phyloP scores from a whole-genome alignment of 64 coral and sea anemone species.

The Stichodactyla helianthus region DNA sequence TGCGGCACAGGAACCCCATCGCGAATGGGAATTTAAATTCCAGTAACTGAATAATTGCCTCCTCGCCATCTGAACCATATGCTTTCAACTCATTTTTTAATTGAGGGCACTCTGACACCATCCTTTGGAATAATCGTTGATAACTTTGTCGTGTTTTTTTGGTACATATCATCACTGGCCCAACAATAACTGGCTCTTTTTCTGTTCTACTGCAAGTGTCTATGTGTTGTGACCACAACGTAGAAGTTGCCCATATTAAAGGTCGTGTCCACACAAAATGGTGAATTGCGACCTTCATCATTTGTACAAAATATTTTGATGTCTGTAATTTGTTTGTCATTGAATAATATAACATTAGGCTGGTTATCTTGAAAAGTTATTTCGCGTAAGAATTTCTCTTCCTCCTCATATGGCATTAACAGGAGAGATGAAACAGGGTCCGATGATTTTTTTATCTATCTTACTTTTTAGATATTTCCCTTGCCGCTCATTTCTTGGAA shows the following conservation, averaged over 20 bases:
- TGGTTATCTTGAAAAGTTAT: not conserved
- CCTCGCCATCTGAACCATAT: constrained; percentile 42
- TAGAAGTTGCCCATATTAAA: constrained; percentile 49
- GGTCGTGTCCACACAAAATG: constrained; percentile 32
- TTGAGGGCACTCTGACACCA: constrained; percentile 1
- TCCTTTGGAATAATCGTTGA: constrained; percentile 36
- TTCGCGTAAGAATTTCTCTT: not conserved
- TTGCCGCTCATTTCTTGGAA: constrained; percentile 37
- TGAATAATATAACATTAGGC: constrained; percentile 1
- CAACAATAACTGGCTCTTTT: constrained; percentile 16
- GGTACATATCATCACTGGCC: constrained; percentile 26
- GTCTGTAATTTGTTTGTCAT: constrained; percentile 13
- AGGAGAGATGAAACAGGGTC: constrained; percentile 7
- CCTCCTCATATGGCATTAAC: not conserved
- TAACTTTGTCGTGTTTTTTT: constrained; percentile 34
- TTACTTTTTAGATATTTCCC: constrained; percentile 26
- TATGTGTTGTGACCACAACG: constrained; percentile 22
- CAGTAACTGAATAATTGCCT: constrained; percentile 20
- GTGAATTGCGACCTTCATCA: constrained; percentile 2
- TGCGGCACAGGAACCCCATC: constrained; percentile 3
- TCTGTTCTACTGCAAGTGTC: constrained; percentile 23
- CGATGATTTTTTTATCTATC: constrained; percentile 18
- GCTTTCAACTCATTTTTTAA: constrained; percentile 22
- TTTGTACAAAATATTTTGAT: constrained; percentile 1
- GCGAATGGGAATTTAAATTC: constrained; percentile 37